Percentiles rank a stretch among this genome's conserved stretches.
Conservation (phyloP, 2,888 invertebrate species). For the Tetropium fuscum region DNA sequence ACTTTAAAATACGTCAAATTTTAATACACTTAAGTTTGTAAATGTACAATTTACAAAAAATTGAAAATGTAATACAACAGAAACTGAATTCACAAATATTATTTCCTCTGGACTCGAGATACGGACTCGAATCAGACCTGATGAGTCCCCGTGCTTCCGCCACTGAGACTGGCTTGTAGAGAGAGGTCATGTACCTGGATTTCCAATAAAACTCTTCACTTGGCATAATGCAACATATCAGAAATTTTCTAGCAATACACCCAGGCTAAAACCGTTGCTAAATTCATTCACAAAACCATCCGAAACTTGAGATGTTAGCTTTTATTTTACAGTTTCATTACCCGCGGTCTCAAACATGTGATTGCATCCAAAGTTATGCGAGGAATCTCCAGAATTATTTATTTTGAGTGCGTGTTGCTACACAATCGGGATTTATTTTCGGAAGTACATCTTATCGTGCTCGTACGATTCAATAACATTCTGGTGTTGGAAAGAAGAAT, state of each 20-base stretch:
- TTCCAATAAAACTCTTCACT: not conserved
- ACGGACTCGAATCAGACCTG: too few species aligned
- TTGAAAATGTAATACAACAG: too few species aligned
- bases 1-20: too few species aligned
- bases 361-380: slow-evolving; percentile 1
- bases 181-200: too few species aligned
- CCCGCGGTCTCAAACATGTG: not conserved
- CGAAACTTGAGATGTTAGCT: not conserved
- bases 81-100: too few species aligned
- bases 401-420: slow-evolving; percentile 1
- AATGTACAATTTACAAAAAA: too few species aligned
- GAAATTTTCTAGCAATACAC: not conserved
- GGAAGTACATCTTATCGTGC: slow-evolving; percentile 7
- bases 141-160: too few species aligned
- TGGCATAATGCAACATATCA: not conserved
- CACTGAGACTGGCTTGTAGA: too few species aligned
- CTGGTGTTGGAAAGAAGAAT: not conserved
- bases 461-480: not conserved
- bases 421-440: slow-evolving; percentile 6
- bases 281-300: not conserved
- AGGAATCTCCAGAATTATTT: slow-evolving; percentile 1
- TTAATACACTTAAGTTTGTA: too few species aligned
- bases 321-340: slow-evolving; percentile 5
- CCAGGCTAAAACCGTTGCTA: not conserved
- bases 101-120: too few species aligned